Evolutionary conservation across 37 sponge, comb jelly and placozoan genomes (phyloP).

Genomic region (Chondrosia reniformis): DNA sequence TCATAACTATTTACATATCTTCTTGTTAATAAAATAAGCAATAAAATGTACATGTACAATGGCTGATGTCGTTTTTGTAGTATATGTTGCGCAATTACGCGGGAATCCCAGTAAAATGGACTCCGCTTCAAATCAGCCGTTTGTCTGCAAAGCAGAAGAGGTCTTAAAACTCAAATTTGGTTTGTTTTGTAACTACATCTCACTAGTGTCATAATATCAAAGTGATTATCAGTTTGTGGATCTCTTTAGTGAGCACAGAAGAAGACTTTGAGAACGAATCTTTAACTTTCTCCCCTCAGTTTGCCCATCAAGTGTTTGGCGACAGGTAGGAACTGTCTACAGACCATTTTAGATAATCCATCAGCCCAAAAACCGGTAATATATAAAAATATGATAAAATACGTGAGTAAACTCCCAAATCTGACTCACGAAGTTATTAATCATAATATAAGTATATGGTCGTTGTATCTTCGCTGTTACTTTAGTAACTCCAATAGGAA

Average conservation of each 20-base stretch:
- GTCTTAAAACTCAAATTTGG: background rate
- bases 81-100: background rate
- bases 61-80: background rate
- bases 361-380: no score
- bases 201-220: background rate
- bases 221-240: background rate
- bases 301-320: constrained; percentile 86
- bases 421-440: no score
- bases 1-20: background rate
- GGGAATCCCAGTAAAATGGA: background rate
- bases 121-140: background rate
- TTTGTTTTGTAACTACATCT: background rate
- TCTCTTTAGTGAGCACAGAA: background rate
- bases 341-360: no score
- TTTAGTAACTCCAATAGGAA: no score
- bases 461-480: no score
- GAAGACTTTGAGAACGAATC: constrained; percentile 47
- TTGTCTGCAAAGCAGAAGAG: background rate
- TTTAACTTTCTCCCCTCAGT: constrained; percentile 49
- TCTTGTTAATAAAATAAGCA: background rate
- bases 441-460: no score
- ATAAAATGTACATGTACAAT: background rate
- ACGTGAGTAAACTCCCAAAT: no score
- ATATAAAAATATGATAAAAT: no score
- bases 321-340: constrained; percentile 33